Evolutionary conservation across 2,888 invertebrate species (phyloP).

Genomic region (Pterostichus madidus): DNA sequence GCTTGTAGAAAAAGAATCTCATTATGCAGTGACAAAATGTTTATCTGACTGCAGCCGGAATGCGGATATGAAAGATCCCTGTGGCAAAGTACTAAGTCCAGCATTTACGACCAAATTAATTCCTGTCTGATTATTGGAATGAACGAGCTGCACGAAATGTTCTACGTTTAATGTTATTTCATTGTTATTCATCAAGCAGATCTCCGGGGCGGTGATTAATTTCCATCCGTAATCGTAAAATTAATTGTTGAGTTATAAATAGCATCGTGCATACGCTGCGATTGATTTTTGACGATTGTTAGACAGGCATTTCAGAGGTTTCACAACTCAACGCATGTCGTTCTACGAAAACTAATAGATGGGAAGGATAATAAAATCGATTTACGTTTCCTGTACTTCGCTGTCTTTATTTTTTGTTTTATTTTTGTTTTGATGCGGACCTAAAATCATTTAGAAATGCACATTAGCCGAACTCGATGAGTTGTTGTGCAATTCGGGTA

Average conservation of each 20-base stretch:
- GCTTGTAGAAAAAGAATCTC: too few relatives aligned
- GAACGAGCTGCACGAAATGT: slow-evolving; percentile 15
- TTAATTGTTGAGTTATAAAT: slow-evolving; percentile 59
- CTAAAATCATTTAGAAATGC: slow-evolving; percentile 10
- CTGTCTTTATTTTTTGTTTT: slow-evolving; percentile 42
- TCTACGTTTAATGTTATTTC: slow-evolving; percentile 8
- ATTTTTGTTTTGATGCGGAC: slow-evolving; percentile 33
- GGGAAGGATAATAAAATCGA: slow-evolving; percentile 62
- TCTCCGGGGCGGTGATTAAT: slow-evolving; percentile 51
- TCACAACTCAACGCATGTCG: slow-evolving; percentile 32
- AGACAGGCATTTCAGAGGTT: slow-evolving; percentile 26
- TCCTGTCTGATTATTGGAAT: slow-evolving; percentile 10
- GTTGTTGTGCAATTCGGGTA: slow-evolving; percentile 63
- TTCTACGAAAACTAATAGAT: slow-evolving; percentile 60
- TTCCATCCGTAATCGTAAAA: slow-evolving; percentile 62
- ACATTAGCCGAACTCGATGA: slow-evolving; percentile 28
- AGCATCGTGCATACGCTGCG: slow-evolving; percentile 19
- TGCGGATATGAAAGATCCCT: slow-evolving; percentile 13
- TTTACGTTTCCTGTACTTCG: slow-evolving; percentile 58
- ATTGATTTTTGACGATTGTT: slow-evolving; percentile 58
- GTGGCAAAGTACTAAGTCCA: not conserved
- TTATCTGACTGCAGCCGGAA: not conserved
- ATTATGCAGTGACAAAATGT: not conserved
- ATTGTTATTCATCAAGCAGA: slow-evolving; percentile 42
- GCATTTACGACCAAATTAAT: slow-evolving; percentile 46